These are phyloP conservation scores for Cheumatopsyche charites DNA, from an alignment of 1,140 invertebrate species.

Conservation along the genomic window DNA sequence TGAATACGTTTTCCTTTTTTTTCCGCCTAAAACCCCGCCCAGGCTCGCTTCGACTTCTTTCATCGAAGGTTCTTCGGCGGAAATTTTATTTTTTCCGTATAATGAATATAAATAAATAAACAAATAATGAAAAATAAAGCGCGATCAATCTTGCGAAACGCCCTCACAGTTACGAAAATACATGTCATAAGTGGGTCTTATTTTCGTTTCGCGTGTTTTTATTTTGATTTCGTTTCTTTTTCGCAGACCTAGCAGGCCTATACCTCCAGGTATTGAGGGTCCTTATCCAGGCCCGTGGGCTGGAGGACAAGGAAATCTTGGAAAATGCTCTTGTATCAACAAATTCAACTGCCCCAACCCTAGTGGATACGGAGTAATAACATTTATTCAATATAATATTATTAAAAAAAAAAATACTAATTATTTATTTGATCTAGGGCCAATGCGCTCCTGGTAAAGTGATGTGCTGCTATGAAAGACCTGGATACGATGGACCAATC, in stretches of 20 bases:
- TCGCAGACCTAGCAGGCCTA: constrained; percentile 34
- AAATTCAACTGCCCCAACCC: constrained; percentile 38
- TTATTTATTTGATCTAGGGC: constrained; percentile 47
- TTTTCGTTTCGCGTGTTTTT: too few relatives aligned
- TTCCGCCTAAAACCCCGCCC: background rate
- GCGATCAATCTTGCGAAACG: constrained; percentile 11
- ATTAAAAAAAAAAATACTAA: background rate
- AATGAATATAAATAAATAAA: constrained; percentile 23
- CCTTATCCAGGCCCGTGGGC: constrained; percentile 34
- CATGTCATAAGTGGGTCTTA: too few relatives aligned
- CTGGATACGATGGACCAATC: constrained; percentile 41
- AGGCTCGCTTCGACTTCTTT: constrained; percentile 1
- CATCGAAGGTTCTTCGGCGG: background rate
- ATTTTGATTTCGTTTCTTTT: constrained; percentile 10
- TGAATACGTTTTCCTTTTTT: constrained; percentile 24
- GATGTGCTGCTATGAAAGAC: constrained; percentile 52
- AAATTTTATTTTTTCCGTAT: constrained; percentile 20
- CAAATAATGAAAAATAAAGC: constrained; percentile 21
- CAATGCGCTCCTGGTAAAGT: constrained; percentile 53
- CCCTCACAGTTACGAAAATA: too few relatives aligned
- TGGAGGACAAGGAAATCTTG: constrained; percentile 16
- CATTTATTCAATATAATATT: background rate
- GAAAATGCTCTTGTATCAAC: constrained; percentile 42
- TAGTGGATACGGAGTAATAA: constrained; percentile 38
- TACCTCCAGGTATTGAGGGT: constrained; percentile 31